Evolutionary conservation across 1,140 invertebrate genomes (phyloP).

Genomic region (Coboldia fuscipes): DNA sequence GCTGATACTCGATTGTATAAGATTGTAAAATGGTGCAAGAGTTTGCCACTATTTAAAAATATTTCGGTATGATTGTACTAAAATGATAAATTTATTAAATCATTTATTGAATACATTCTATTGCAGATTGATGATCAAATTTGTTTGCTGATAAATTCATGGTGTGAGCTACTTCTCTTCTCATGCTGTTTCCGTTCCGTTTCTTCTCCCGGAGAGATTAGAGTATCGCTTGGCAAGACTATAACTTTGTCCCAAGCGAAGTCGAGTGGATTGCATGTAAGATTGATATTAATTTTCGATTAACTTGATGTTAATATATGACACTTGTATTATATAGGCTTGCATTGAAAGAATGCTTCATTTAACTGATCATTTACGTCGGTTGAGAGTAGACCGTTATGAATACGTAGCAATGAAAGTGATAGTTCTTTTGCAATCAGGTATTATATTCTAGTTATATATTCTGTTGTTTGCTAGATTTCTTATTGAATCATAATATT

Average conservation of each 20-base stretch:
- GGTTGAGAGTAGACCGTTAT: conserved; percentile 81
- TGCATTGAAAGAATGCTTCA: conserved; percentile 87
- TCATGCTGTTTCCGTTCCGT: conserved; percentile 82
- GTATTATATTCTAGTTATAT: conserved; percentile 25
- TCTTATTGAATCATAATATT: not conserved
- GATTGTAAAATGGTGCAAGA: conserved; percentile 97
- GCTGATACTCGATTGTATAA: conserved; percentile 91
- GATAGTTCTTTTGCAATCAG: conserved; percentile 79
- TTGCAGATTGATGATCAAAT: conserved; percentile 88
- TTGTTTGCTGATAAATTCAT: conserved; percentile 86
- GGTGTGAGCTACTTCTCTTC: conserved; percentile 86
- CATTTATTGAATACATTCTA: conserved; percentile 8
- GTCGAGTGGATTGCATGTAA: conserved; percentile 25
- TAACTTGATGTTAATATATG: conserved; percentile 1
- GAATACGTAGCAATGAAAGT: conserved; percentile 96
- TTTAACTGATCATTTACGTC: conserved; percentile 76
- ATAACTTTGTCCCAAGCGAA: conserved; percentile 39
- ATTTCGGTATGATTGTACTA: conserved; percentile 46
- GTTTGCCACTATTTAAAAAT: conserved; percentile 86
- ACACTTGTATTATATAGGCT: conserved; percentile 24
- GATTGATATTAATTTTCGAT: not conserved
- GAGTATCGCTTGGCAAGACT: conserved; percentile 52
- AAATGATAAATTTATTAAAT: not conserved
- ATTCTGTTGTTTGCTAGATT: not conserved
- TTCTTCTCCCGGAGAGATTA: conserved; percentile 65